Conservation (phyloP, 2,888 invertebrate genomes). For the Hartigia nigra region DNA sequence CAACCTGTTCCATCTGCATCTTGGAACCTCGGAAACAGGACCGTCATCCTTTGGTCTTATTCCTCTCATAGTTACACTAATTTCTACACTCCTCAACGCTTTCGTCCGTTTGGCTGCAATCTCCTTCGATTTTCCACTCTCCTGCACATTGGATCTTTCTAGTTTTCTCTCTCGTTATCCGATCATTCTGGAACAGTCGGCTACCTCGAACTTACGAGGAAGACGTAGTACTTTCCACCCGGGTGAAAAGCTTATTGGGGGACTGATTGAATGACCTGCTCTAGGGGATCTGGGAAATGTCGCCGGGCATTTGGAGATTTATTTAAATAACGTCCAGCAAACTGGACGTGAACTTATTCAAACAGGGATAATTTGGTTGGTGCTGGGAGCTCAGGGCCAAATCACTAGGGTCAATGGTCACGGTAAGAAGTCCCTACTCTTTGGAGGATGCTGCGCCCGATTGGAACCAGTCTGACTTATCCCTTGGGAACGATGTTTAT, state of each 20-base stretch:
- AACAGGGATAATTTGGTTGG: conserved; percentile 20
- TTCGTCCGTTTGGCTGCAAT: neutral
- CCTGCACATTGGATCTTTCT: neutral
- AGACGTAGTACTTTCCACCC: neutral
- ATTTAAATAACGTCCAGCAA: conserved; percentile 24
- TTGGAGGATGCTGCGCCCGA: conserved; percentile 5
- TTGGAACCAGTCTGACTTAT: neutral
- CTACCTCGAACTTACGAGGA: neutral
- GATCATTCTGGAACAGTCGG: neutral
- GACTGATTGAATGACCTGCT: neutral
- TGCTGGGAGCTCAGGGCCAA: conserved; percentile 2
- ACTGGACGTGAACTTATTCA: conserved; percentile 19
- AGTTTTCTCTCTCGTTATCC: neutral
- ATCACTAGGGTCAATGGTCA: conserved; percentile 23
- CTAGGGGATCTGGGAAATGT: neutral
- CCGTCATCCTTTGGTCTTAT: neutral
- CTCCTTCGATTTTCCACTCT: neutral
- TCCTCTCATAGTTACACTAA: neutral
- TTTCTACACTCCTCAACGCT: neutral
- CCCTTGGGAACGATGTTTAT: conserved; percentile 16
- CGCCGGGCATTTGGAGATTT: conserved; percentile 6
- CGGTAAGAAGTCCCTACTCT: conserved; percentile 18
- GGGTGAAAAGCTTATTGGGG: neutral
- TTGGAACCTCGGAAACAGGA: neutral
- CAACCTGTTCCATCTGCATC: too few species aligned